A percentile compares a stretch with the other conserved stretches of the same genome.
These are phyloP conservation scores for Caenorhabditis japonica DNA, from an alignment of 2,888 invertebrate species.

Conservation along the genomic window DNA sequence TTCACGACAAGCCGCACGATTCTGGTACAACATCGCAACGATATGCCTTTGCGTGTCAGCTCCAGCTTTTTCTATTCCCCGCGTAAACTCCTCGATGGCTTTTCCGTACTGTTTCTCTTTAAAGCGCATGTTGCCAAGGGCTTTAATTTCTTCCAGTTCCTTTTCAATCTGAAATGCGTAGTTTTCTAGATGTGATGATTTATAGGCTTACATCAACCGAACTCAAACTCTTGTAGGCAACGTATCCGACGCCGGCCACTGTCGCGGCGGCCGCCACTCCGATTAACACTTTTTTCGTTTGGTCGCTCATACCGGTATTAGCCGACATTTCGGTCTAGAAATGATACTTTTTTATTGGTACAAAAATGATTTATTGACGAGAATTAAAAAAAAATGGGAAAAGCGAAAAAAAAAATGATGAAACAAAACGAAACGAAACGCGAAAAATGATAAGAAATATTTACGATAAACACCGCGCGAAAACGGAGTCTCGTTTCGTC, in stretches of 20 bases:
- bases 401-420: no score
- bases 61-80: slow-evolving; percentile 31
- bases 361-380: no score
- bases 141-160: slow-evolving; percentile 36
- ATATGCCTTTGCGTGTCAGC: slow-evolving; percentile 5
- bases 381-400: not conserved
- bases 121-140: slow-evolving; percentile 36
- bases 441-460: slow-evolving; percentile 18
- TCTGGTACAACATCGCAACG: slow-evolving; percentile 52
- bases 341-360: not conserved
- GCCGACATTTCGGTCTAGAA: slow-evolving; percentile 23
- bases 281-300: slow-evolving; percentile 43
- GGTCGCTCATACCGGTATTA: slow-evolving; percentile 35
- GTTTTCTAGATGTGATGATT: not conserved
- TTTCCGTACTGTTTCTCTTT: slow-evolving; percentile 35
- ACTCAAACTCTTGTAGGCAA: slow-evolving; percentile 14
- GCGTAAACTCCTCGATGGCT: slow-evolving; percentile 38
- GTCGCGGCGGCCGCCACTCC: slow-evolving; percentile 43
- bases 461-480: slow-evolving; percentile 29
- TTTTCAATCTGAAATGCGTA: slow-evolving; percentile 24
- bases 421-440: no score
- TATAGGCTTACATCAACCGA: not conserved
- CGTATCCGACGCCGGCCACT: slow-evolving; percentile 41
- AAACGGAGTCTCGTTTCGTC: slow-evolving; percentile 20
- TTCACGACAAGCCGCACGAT: slow-evolving; percentile 50